A percentile compares a stretch with the other conserved stretches of the same genome.
Evolutionary conservation across 2,113 vertebrate genomes (phyloP).

Genomic region (Dicaeum eximium): DNA sequence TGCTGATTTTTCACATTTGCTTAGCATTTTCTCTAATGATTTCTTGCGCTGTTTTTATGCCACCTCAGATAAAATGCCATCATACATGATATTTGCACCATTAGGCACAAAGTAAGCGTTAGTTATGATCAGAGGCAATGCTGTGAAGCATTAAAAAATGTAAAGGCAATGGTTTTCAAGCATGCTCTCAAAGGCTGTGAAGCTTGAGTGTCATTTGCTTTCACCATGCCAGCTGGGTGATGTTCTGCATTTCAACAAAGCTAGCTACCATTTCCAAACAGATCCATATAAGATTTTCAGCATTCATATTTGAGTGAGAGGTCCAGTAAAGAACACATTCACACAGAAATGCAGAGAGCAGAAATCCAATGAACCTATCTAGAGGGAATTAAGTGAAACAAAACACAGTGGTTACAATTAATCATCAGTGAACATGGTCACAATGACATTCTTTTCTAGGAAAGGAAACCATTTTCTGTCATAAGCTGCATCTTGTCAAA

Average conservation of each 20-base stretch:
- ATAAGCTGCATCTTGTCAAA: conserved; percentile 48
- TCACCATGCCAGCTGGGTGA: neutral
- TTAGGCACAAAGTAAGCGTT: conserved; percentile 62
- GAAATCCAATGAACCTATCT: neutral
- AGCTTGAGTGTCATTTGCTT: conserved; percentile 33
- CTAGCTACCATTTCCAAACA: conserved; percentile 43
- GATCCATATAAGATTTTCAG: neutral
- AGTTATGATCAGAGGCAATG: conserved; percentile 56
- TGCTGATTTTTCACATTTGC: conserved; percentile 77
- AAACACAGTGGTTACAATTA: conserved; percentile 38
- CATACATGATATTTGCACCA: conserved; percentile 66
- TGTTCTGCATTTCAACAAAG: conserved; percentile 26
- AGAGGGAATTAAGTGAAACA: conserved; percentile 31
- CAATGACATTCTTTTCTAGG: neutral
- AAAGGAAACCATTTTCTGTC: conserved; percentile 3
- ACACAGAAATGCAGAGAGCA: neutral
- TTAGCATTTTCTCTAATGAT: conserved; percentile 70
- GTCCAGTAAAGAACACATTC: neutral
- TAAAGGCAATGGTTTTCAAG: conserved; percentile 49
- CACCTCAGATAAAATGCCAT: conserved; percentile 63
- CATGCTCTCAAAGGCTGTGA: neutral
- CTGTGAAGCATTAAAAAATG: conserved; percentile 61
- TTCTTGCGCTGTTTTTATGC: conserved; percentile 66
- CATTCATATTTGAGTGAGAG: neutral
- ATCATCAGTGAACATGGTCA: neutral